phyloP scores from a whole-genome alignment of 2,888 invertebrate species.

The Eledona agricola region DNA sequence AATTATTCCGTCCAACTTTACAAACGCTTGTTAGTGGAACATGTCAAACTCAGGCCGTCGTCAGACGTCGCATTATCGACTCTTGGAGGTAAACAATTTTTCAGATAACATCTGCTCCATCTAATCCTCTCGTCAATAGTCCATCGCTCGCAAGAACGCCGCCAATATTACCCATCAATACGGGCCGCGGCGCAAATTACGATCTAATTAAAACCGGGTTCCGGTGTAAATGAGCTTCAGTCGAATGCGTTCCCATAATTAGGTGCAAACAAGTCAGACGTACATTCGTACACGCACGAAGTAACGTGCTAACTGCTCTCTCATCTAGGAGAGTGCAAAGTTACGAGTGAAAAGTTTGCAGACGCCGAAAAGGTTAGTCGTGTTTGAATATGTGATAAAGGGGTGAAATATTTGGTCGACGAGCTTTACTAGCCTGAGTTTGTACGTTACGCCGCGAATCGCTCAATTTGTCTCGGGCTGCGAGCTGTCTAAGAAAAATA shows the following conservation, averaged over 20 bases:
- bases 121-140: constrained; percentile 7
- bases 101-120: constrained; percentile 18
- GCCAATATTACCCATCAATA: no score
- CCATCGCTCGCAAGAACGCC: no score
- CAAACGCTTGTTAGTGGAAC: constrained; percentile 24
- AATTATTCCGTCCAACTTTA: constrained; percentile 25
- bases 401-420: constrained; percentile 19
- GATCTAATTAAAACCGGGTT: constrained; percentile 55
- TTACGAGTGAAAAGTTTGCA: constrained; percentile 47
- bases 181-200: no score
- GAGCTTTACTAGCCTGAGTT: no score
- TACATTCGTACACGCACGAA: constrained; percentile 47
- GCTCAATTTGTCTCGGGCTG: no score
- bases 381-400: constrained; percentile 41
- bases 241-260: constrained; percentile 58
- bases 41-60: constrained; percentile 11
- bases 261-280: constrained; percentile 58
- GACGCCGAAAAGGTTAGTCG: constrained; percentile 38
- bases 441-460: no score
- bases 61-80: constrained; percentile 9
- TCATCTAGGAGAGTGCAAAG: constrained; percentile 44
- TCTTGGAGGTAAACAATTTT: constrained; percentile 22
- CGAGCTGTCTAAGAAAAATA: no score
- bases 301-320: constrained; percentile 39
- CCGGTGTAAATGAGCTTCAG: constrained; percentile 54